phyloP scores from a whole-genome alignment of 2,113 vertebrate genomes.

The Silurus asotus region DNA sequence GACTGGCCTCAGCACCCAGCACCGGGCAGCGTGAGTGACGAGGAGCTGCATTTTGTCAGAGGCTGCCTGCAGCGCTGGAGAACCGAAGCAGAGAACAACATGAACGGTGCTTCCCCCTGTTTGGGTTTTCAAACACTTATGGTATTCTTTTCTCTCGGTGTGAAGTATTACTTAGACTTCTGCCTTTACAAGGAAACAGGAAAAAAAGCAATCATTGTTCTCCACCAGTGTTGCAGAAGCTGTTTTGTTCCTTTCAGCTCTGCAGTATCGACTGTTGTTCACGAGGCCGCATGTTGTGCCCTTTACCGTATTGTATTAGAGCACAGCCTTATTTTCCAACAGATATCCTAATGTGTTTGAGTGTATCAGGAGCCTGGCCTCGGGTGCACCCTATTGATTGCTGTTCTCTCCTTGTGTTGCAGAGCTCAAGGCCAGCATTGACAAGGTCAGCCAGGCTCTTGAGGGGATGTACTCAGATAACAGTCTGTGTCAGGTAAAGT shows the following conservation, averaged over 20 bases:
- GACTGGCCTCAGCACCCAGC: conserved; percentile 71
- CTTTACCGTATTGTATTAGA: conserved; percentile 48
- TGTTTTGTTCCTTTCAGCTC: conserved; percentile 32
- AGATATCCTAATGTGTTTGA: conserved; percentile 55
- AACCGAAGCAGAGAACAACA: conserved; percentile 84
- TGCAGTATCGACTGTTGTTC: conserved; percentile 33
- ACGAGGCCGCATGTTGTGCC: conserved; percentile 34
- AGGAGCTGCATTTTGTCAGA: conserved; percentile 83
- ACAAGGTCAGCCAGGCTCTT: conserved; percentile 72
- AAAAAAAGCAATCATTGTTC: conserved; percentile 16
- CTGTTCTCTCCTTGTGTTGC: conserved; percentile 56
- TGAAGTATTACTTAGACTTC: conserved; percentile 13
- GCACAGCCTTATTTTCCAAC: conserved; percentile 49
- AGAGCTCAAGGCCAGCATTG: conserved; percentile 87
- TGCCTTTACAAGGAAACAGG: conserved; percentile 26
- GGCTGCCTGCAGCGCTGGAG: conserved; percentile 91
- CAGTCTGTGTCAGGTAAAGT: conserved; percentile 84
- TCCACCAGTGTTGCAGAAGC: conserved; percentile 14
- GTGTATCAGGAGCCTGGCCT: conserved; percentile 52
- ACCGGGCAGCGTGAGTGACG: conserved; percentile 74
- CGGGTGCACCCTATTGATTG: conserved; percentile 53
- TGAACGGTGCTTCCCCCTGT: conserved; percentile 76
- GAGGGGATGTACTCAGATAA: conserved; percentile 88
- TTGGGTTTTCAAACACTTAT: conserved; percentile 12
- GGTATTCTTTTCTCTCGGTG: conserved; percentile 14